phyloP scores from a whole-genome alignment of 2,113 vertebrate species.

The Hemichromis elongatus region DNA sequence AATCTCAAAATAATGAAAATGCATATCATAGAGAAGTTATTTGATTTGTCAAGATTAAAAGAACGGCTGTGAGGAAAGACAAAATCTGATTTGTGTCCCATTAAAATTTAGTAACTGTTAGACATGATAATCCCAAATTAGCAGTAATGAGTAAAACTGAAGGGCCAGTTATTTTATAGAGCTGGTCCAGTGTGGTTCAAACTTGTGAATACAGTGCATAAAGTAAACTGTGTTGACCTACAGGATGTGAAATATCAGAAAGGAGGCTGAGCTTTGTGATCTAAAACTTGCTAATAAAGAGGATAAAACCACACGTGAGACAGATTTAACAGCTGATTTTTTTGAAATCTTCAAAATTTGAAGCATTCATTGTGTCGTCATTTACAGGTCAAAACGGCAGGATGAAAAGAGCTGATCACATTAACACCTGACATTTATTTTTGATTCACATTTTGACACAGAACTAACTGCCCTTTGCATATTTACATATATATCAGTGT shows the following conservation, averaged over 20 bases:
- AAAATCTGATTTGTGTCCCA: neutral
- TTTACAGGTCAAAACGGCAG: neutral
- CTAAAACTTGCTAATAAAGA: neutral
- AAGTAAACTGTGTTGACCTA: conserved; percentile 10
- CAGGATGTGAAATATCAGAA: neutral
- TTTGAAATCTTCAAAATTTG: neutral
- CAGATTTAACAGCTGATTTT: neutral
- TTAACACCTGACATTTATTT: neutral
- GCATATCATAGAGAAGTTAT: neutral
- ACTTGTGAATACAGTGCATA: neutral
- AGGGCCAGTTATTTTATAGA: conserved; percentile 8
- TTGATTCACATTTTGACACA: neutral
- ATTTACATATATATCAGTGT: too few relatives aligned
- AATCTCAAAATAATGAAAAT: neutral
- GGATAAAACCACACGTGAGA: neutral
- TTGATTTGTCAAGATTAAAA: neutral
- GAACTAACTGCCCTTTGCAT: neutral
- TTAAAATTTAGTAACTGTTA: neutral
- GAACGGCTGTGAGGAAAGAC: neutral
- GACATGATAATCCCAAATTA: neutral
- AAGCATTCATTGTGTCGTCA: neutral
- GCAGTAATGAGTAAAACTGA: neutral
- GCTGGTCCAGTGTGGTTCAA: conserved; percentile 20
- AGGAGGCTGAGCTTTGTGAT: neutral
- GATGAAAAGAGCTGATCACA: neutral